Evolutionary conservation across 2,113 vertebrate species (phyloP).

Genomic region (Crotalus helleri): DNA sequence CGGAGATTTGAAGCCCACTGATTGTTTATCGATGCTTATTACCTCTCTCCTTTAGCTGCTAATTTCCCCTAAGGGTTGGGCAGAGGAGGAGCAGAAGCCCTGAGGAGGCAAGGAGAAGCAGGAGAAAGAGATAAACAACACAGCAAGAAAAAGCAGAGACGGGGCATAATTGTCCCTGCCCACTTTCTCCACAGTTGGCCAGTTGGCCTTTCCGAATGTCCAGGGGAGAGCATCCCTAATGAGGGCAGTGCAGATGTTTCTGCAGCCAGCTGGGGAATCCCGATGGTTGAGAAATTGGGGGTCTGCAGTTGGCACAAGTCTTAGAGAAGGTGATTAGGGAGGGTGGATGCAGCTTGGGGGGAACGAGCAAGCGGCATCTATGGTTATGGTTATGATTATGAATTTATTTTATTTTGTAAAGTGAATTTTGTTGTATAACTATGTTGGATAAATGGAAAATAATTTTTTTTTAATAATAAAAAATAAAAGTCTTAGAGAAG

Average conservation of each 20-base stretch:
- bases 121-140: slow-evolving; percentile 15
- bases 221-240: background rate
- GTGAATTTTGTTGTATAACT: too few relatives aligned
- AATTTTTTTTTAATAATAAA: too few relatives aligned
- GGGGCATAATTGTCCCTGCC: background rate
- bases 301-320: background rate
- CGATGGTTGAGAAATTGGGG: background rate
- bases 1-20: background rate
- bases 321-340: background rate
- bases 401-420: too few relatives aligned
- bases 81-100: background rate
- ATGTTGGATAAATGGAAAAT: too few relatives aligned
- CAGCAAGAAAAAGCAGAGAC: background rate
- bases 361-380: too few relatives aligned
- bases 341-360: too few relatives aligned
- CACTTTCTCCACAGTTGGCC: background rate
- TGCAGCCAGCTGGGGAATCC: background rate
- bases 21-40: slow-evolving; percentile 6
- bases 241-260: background rate
- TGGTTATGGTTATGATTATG: too few relatives aligned
- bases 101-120: background rate
- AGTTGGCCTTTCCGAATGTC: background rate
- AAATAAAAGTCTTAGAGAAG: background rate
- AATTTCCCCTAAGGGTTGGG: slow-evolving; percentile 13
- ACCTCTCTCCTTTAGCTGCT: background rate